Base-by-base conservation (phyloP, 2,113 vertebrate species). In the Cheilinus undulatus region DNA sequence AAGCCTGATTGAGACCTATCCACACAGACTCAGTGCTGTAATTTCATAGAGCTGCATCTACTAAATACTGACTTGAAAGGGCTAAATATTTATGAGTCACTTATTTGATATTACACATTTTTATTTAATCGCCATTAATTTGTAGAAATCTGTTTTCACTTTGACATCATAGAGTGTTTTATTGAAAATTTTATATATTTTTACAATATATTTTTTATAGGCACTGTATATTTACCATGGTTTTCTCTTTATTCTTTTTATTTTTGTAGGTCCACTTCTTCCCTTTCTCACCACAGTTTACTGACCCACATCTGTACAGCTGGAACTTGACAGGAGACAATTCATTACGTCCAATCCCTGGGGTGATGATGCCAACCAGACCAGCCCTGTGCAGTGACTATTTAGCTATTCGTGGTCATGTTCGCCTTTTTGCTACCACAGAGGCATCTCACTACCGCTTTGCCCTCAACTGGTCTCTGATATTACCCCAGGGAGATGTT, bases 251-350 rank as follows among this genome's bases (percentile, higher is more conserved):
- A n/a, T n/a, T 8, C 43, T 17, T 46, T 75, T 56, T 59, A 26
- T 76, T 80, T 73, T 80, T 74, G 14, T 92, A 99, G 98, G 95
- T 97, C 7, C 95, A 95, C 75, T 90, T 78, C 0, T 69, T 70
- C 34, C 95, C 96, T 23, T 97, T 95, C 68, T 99, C 97, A 1
- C 95, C 97, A 0, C 97, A 99, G 89, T 99, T 98, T 80, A 95
- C 85, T 0, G 97, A 99, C 54, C 93, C 94, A 26, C 93, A 91
- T 52, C 69, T 99, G 69, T 99, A 99, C 48, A 92, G 94, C 67
- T 99, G 98, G 98, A 99, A 99, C 3, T 2, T 95, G 74, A 96
- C 95, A 0, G 97, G 97, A 49, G 95, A 98, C 0, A 93, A 96
- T 15, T 81, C 90, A 7, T 76, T 99, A 66, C 90, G 69, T 51